phyloP scores from a whole-genome alignment of 2,888 invertebrate species.

The Philhelius pedissequus region DNA sequence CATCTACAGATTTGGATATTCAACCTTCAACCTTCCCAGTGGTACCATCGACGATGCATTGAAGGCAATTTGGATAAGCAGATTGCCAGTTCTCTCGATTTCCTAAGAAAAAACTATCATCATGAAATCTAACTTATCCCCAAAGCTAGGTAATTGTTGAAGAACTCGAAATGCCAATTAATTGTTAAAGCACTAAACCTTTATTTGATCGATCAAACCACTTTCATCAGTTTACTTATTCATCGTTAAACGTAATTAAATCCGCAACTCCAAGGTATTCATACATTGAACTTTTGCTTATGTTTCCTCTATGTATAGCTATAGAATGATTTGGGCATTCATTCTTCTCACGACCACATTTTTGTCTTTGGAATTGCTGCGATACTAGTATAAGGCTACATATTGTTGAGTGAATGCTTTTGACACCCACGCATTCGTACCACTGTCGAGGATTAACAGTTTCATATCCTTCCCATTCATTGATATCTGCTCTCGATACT shows the following conservation, averaged over 20 bases:
- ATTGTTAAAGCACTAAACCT: neutral
- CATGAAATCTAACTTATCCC: neutral
- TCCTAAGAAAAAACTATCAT: too few relatives aligned
- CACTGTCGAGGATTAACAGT: slow-evolving; percentile 75
- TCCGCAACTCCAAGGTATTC: slow-evolving; percentile 2
- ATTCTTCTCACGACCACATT: slow-evolving; percentile 72
- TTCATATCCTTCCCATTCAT: slow-evolving; percentile 75
- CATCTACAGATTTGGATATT: too few relatives aligned
- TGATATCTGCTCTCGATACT: slow-evolving; percentile 74
- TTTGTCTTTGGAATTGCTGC: slow-evolving; percentile 68
- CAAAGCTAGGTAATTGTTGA: neutral
- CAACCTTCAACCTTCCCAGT: too few relatives aligned
- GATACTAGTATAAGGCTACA: slow-evolving; percentile 73
- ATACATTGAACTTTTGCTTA: slow-evolving; percentile 28
- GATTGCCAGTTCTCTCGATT: too few relatives aligned
- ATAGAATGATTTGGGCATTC: slow-evolving; percentile 74
- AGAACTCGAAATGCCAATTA: neutral
- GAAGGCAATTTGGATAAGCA: too few relatives aligned
- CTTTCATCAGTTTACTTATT: neutral
- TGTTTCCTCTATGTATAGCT: too few relatives aligned
- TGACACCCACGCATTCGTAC: slow-evolving; percentile 72
- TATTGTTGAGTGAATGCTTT: slow-evolving; percentile 72
- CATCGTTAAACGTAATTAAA: neutral
- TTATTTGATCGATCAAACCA: neutral
- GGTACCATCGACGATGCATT: too few relatives aligned